Percentiles rank a stretch among this genome's conserved stretches.
Conservation (phyloP, 64 coral and sea anemone genomes). For the Dendronephthya gigantea region DNA sequence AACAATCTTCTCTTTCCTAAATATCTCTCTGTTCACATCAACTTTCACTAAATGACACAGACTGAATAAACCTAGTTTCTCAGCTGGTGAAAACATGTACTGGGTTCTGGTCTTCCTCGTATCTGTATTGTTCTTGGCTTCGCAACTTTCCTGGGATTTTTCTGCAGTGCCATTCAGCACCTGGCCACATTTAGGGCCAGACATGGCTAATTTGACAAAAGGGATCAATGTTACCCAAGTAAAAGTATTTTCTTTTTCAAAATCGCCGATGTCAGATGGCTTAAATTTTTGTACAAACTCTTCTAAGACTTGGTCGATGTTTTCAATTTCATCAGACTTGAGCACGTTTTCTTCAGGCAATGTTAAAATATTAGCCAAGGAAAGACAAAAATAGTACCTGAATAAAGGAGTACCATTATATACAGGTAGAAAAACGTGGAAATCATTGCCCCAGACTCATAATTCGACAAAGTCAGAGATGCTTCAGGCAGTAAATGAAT, state of each 20-base stretch:
- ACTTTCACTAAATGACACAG: background rate
- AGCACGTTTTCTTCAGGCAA: constrained; percentile 35
- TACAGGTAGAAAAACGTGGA: background rate
- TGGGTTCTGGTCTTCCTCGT: background rate
- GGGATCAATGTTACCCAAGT: constrained; percentile 81
- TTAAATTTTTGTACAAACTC: constrained; percentile 41
- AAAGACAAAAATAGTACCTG: background rate
- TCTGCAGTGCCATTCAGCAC: no score
- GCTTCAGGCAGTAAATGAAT: no score
- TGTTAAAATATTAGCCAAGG: background rate
- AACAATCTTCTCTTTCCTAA: background rate
- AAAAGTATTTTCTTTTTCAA: constrained; percentile 79
- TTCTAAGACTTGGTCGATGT: constrained; percentile 56
- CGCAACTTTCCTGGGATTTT: background rate
- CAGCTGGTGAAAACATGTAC: background rate
- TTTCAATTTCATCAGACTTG: constrained; percentile 27
- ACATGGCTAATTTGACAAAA: constrained; percentile 68
- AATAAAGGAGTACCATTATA: background rate
- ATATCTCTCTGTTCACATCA: background rate
- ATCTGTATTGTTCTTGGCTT: background rate
- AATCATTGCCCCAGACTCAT: no score
- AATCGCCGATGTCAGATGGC: constrained; percentile 46
- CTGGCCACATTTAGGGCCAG: constrained; percentile 33
- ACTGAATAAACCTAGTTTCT: background rate
- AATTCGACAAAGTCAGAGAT: no score